Evolutionary conservation across 2,888 invertebrate genomes (phyloP), one percentile per base, ranked within the genome.

Genomic region (Siphlonurus alternatus): DNA sequence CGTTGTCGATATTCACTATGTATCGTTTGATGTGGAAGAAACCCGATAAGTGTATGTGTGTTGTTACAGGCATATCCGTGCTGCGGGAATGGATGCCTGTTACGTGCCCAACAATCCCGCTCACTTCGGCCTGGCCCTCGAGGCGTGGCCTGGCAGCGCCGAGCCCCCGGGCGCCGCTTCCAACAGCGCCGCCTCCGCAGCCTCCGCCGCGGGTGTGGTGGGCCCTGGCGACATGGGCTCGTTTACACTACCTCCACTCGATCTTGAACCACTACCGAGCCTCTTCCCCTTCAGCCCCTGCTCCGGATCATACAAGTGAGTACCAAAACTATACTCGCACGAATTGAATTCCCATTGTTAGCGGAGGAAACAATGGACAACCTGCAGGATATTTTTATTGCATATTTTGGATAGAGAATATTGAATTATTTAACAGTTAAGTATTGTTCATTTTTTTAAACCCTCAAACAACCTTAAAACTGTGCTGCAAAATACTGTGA

Each of bases 211-310:
- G 76, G 75, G 69, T 65, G 68, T 76, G 75, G 74, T 74, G 78
- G 75, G 75, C 72, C 75, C 73, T 72, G 74, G 89, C 76, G 90
- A 90, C 76, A 89, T 90, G 84, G 89, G 88, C 63, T 88, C 89
- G 53, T 92, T 91, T 77, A 86, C 90, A 0, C 76, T 93, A 70
- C 89, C 91, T 23, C 83, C 88, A 0, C 77, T 93, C 70, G 93
- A 93, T 73, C 79, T 93, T 73, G 93, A 94, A 72, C 91, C 92
- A 5, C 75, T 93, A 69, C 90, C 93, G 0, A 87, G 87, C 65
- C 82, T 93, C 63, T 92, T 93, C 71, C 87, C 92, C 1, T 91
- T 93, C 76, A 89, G 90, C 61, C 90, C 92, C 0, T 88, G 88
- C 73, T 83, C 88, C 65, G 85, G 85, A 66, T 79, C 79, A 62